phyloP scores from a whole-genome alignment of 2,113 vertebrate species.

The Noctilio leporinus region DNA sequence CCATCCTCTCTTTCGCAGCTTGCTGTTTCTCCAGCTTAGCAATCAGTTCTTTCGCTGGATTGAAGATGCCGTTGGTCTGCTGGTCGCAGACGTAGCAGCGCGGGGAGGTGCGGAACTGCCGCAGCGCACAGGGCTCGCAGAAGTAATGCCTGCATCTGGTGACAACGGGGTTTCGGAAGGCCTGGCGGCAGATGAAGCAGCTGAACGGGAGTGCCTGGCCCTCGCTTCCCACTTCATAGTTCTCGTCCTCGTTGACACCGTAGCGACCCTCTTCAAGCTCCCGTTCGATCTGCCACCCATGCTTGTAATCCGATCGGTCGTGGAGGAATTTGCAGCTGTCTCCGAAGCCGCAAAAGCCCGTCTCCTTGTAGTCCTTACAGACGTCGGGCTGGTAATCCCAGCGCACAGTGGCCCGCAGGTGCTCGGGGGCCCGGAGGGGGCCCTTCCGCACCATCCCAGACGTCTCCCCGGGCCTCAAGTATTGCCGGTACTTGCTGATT shows the following conservation, averaged over 20 bases:
- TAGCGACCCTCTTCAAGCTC: constrained; percentile 96
- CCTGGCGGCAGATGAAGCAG: constrained; percentile 95
- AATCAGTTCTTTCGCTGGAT: constrained; percentile 94
- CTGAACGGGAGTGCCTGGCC: constrained; percentile 94
- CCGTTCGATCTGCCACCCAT: constrained; percentile 97
- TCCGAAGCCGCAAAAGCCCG: constrained; percentile 96
- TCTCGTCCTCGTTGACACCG: constrained; percentile 91
- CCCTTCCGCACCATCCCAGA: constrained; percentile 95
- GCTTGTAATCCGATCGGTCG: constrained; percentile 97
- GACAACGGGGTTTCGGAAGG: constrained; percentile 92
- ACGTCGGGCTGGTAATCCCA: constrained; percentile 98
- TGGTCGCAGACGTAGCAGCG: constrained; percentile 95
- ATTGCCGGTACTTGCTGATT: constrained; percentile 95
- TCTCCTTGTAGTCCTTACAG: constrained; percentile 98
- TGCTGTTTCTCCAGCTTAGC: constrained; percentile 89
- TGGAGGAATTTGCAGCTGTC: constrained; percentile 99
- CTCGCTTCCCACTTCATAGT: constrained; percentile 96
- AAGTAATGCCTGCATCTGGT: constrained; percentile 97
- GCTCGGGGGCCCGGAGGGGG: constrained; percentile 91
- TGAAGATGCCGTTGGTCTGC: constrained; percentile 96
- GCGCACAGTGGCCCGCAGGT: constrained; percentile 90
- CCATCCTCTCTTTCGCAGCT: constrained; percentile 56
- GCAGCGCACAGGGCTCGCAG: constrained; percentile 95
- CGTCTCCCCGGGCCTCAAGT: constrained; percentile 94
- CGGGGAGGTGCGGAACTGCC: constrained; percentile 92